phyloP scores from a whole-genome alignment of 1,140 invertebrate genomes.

The Drosophila saltans region DNA sequence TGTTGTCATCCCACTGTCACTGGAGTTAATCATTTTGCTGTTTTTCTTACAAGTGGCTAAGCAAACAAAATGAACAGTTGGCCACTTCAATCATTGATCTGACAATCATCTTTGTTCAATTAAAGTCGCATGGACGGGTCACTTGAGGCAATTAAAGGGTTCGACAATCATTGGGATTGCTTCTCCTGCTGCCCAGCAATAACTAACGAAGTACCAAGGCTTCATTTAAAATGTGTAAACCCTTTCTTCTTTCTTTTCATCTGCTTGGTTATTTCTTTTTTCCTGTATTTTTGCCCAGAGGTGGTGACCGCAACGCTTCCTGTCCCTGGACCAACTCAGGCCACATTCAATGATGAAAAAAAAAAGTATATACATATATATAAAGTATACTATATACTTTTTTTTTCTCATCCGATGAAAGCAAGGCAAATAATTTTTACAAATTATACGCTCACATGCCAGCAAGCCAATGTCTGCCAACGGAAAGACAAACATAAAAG shows the following conservation, averaged over 20 bases:
- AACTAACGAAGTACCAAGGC: slow-evolving; percentile 50
- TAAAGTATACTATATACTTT: slow-evolving; percentile 29
- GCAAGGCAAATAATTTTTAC: slow-evolving; percentile 78
- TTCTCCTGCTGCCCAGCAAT: background rate
- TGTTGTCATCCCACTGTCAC: background rate
- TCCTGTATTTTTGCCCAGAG: slow-evolving; percentile 37
- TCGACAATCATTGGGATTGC: slow-evolving; percentile 23
- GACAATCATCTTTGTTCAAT: slow-evolving; percentile 68
- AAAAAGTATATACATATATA: slow-evolving; percentile 53
- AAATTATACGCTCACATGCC: slow-evolving; percentile 80
- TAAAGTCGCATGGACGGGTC: slow-evolving; percentile 46
- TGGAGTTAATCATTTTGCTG: background rate
- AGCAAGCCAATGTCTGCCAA: slow-evolving; percentile 69
- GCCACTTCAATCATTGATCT: slow-evolving; percentile 47
- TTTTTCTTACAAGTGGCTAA: slow-evolving; percentile 24
- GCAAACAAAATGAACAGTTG: slow-evolving; percentile 33
- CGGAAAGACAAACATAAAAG: slow-evolving; percentile 63
- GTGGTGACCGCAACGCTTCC: slow-evolving; percentile 71
- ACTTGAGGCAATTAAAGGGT: slow-evolving; percentile 69
- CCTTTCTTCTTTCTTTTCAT: slow-evolving; percentile 68
- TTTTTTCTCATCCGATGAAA: slow-evolving; percentile 60
- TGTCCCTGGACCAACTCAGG: slow-evolving; percentile 48
- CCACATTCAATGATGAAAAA: slow-evolving; percentile 54
- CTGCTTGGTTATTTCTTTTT: background rate
- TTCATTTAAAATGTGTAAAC: slow-evolving; percentile 77